Conservation (phyloP, 2,797 vertebrate species). For the Xerus rutilus region DNA sequence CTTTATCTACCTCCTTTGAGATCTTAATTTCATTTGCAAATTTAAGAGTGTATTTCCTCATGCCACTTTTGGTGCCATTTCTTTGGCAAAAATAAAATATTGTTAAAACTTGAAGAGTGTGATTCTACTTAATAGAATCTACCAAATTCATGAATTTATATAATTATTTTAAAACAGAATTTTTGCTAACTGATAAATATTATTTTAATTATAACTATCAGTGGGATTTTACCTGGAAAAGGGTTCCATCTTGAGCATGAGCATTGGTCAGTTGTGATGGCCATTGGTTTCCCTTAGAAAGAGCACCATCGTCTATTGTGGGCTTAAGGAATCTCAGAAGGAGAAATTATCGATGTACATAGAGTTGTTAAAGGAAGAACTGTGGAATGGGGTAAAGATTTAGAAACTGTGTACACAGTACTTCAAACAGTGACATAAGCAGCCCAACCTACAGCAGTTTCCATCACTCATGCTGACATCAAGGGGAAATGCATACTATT, state of each 20-base stretch:
- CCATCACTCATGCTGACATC: background rate
- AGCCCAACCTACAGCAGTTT: background rate
- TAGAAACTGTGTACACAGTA: background rate
- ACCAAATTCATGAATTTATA: background rate
- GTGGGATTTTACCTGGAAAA: background rate
- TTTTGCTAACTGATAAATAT: background rate
- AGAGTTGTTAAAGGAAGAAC: background rate
- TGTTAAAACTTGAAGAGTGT: background rate
- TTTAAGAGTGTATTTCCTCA: background rate
- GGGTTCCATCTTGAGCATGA: background rate
- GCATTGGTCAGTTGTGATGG: background rate
- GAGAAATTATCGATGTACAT: background rate
- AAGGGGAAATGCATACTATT: background rate
- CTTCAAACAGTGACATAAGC: background rate
- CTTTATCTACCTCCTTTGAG: background rate
- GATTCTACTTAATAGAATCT: background rate
- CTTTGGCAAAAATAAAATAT: background rate
- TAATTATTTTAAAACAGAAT: background rate
- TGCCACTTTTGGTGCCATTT: background rate
- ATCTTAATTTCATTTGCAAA: slow-evolving; percentile 15
- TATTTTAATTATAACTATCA: background rate
- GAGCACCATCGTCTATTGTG: background rate
- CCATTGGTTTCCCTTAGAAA: slow-evolving; percentile 14
- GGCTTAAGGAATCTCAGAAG: background rate
- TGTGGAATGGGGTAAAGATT: background rate